Base-by-base conservation (phyloP, 2,113 vertebrate genomes). In the Nibea coibor region DNA sequence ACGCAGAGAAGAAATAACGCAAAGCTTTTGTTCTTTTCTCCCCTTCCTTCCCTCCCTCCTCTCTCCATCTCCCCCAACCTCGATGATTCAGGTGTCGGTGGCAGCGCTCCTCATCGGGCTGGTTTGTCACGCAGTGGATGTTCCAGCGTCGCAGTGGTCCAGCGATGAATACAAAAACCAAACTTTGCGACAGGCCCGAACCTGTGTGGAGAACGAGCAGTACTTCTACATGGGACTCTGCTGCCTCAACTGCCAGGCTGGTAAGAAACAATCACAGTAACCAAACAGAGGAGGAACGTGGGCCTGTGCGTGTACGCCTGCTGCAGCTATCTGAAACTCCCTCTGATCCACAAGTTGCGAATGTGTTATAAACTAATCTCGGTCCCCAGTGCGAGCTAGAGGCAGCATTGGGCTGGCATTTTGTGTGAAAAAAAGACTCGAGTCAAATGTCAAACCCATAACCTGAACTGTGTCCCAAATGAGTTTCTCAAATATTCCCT, bases 161-260 rank as follows among this genome's bases (percentile, higher is more conserved):
- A 19, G 68, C 10, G 86, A 86, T 1, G 90, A 90, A 5, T 3
- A 56, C 43, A 69, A 81, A 61, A 96, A 95, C 91, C 66, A 59
- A 42, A 96, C 93, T 1, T 48, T 89, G 0, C 86, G 80, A 5
- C 87, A 47, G 6, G 91, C 87, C 80, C 75, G 81, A 6, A 26
- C 24, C 0, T 96, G 95, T 4, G 5, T 92, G 24, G 95, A 96
- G 87, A 93, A 96, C 22, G 75, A 93, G 67, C 91, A 96, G 86
- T 96, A 95, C 79, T 76, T 72, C 28, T 73, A 93, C 80, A 88
- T 85, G n/a, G 88, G 88, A 10, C 80, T 92, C 72, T 96, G 95
- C 89, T 96, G 95, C 91, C 91, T 87, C 64, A 95, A 96, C 59
- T 96, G 95, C 82, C 88, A 90, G 28, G 94, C 94, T 15, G 95